Conservation (phyloP, 2,888 invertebrate species). For the Norana najaformis region DNA sequence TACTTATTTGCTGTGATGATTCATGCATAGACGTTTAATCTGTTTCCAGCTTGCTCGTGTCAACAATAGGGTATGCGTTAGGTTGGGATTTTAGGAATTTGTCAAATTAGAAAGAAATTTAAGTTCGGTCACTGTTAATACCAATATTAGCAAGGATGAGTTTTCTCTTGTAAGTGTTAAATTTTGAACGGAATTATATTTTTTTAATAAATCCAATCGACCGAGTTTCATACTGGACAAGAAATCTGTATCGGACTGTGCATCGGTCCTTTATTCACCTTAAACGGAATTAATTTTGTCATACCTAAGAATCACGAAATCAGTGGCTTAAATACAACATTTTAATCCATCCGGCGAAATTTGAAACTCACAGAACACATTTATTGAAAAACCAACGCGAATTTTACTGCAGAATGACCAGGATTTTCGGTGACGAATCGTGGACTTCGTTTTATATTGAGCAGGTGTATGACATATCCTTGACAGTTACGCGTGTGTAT, state of each 20-base stretch:
- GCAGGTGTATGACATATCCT: neutral
- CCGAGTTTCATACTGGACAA: neutral
- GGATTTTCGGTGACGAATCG: neutral
- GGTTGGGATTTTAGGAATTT: neutral
- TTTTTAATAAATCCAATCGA: neutral
- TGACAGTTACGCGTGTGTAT: neutral
- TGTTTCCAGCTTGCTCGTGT: slow-evolving; percentile 13
- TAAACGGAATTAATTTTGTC: neutral
- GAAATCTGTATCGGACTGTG: neutral
- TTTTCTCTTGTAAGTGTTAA: slow-evolving; percentile 28
- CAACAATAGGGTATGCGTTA: slow-evolving; percentile 5
- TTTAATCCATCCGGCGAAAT: neutral
- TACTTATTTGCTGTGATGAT: neutral
- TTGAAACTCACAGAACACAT: neutral
- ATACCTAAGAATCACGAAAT: neutral
- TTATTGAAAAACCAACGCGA: neutral
- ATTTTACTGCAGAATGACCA: neutral
- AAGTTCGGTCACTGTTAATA: slow-evolving; percentile 4
- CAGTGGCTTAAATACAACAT: neutral
- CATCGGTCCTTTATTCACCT: slow-evolving; percentile 7
- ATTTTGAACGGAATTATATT: neutral
- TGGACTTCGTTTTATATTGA: neutral
- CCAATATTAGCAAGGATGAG: slow-evolving; percentile 16
- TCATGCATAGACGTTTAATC: slow-evolving; percentile 13
- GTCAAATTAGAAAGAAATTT: slow-evolving; percentile 13